Evolutionary conservation across 1,140 invertebrate species (phyloP).

Genomic region (Subanguina moxae): DNA sequence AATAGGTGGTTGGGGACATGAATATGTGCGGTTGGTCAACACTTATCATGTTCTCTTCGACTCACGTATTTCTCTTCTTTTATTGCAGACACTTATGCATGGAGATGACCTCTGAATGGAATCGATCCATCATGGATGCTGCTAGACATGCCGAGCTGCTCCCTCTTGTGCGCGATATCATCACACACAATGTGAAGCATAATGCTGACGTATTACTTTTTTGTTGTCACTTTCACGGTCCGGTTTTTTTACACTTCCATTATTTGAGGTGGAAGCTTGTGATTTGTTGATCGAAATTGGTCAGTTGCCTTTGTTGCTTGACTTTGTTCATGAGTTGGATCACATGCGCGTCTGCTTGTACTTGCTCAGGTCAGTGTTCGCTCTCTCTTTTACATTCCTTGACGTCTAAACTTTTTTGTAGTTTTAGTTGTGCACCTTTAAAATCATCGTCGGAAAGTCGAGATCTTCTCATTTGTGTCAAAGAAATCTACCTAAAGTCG

Average conservation of each 20-base stretch:
- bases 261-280: conserved; percentile 95
- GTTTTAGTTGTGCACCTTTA: conserved; percentile 90
- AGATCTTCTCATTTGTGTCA: conserved; percentile 83
- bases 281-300: conserved; percentile 98
- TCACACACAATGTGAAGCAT: conserved; percentile 95
- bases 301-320: conserved; percentile 76
- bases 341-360: conserved; percentile 92
- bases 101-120: conserved; percentile 89
- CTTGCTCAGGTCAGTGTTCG: conserved; percentile 73
- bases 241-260: too few species aligned
- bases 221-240: too few species aligned
- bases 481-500: conserved; percentile 84
- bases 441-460: too few species aligned
- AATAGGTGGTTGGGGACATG: conserved; percentile 97
- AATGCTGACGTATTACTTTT: too few species aligned
- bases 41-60: too few species aligned
- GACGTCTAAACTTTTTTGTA: conserved; percentile 24
- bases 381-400: neutral
- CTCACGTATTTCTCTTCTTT: too few species aligned
- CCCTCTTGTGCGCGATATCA: conserved; percentile 76
- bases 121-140: conserved; percentile 62
- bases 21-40: conserved; percentile 96
- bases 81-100: conserved; percentile 76
- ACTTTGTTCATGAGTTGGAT: conserved; percentile 82
- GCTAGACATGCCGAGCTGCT: neutral